Evolutionary conservation across 2,797 vertebrate species (phyloP).

Genomic region (Falco concolor): DNA sequence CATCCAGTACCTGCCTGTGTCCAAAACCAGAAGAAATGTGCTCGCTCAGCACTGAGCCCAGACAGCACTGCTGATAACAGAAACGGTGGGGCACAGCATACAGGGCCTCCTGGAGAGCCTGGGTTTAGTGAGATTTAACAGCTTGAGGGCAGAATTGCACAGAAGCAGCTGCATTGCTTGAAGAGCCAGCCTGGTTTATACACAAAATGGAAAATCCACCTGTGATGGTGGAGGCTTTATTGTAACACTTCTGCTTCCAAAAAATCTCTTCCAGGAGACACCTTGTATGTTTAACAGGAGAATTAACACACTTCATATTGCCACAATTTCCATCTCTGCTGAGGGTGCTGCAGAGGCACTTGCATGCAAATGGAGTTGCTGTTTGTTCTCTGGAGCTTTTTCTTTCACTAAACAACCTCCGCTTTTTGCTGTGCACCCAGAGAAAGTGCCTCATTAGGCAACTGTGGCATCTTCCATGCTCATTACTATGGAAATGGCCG

Average conservation of each 20-base stretch:
- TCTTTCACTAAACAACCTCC: background rate
- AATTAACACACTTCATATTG: background rate
- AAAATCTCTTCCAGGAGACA: background rate
- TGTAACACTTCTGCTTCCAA: background rate
- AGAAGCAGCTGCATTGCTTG: background rate
- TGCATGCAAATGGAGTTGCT: background rate
- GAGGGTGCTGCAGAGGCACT: background rate
- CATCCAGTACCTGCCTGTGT: background rate
- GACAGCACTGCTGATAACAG: background rate
- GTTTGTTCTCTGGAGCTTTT: background rate
- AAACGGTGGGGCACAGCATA: background rate
- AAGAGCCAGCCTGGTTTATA: background rate
- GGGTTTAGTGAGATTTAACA: background rate
- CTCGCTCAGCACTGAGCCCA: background rate
- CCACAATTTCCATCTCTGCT: background rate
- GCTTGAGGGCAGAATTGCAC: background rate
- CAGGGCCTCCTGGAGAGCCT: background rate
- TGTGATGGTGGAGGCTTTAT: background rate
- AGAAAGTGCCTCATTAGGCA: constrained; percentile 5
- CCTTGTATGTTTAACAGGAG: background rate
- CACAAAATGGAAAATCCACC: background rate
- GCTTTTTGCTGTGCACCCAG: background rate
- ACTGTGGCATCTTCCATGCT: constrained; percentile 15
- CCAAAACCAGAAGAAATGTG: background rate
- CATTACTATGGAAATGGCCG: constrained; percentile 59